Percentiles rank a stretch among this genome's conserved stretches.
Evolutionary conservation across 2,797 vertebrate genomes (phyloP).

Genomic region (Anguilla obscura): DNA sequence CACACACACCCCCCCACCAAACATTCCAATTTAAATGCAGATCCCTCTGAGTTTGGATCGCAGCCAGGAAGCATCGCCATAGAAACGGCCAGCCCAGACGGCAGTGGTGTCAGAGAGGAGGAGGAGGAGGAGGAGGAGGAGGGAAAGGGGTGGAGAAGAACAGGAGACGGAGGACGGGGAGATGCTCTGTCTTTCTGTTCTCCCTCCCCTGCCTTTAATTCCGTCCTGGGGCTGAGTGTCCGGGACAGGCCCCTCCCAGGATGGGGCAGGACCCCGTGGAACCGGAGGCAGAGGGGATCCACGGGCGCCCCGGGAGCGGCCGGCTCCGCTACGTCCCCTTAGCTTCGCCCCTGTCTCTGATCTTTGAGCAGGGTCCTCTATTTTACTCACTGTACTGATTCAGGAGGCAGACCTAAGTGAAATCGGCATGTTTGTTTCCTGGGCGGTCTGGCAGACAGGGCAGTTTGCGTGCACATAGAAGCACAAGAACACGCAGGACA

Average conservation of each 20-base stretch:
- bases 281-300: not conserved
- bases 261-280: not conserved
- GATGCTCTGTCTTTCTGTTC: not conserved
- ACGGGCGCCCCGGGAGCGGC: not conserved
- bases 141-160: not conserved
- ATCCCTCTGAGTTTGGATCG: slow-evolving; percentile 51
- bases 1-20: not conserved
- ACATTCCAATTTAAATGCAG: slow-evolving; percentile 55
- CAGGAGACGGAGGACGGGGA: not conserved
- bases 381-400: no score
- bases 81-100: slow-evolving; percentile 50
- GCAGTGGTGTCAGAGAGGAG: not conserved
- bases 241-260: not conserved
- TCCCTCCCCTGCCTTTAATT: not conserved
- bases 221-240: not conserved
- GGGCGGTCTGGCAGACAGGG: no score
- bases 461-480: no score
- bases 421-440: no score
- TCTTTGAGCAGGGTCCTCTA: no score
- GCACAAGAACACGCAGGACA: no score
- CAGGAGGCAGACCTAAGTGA: no score
- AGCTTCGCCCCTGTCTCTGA: no score
- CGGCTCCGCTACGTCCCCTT: not conserved
- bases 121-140: slow-evolving; percentile 18
- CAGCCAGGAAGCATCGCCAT: slow-evolving; percentile 55